Evolutionary conservation across 2,888 invertebrate genomes (phyloP).

Genomic region (Yponomeuta malinellus): DNA sequence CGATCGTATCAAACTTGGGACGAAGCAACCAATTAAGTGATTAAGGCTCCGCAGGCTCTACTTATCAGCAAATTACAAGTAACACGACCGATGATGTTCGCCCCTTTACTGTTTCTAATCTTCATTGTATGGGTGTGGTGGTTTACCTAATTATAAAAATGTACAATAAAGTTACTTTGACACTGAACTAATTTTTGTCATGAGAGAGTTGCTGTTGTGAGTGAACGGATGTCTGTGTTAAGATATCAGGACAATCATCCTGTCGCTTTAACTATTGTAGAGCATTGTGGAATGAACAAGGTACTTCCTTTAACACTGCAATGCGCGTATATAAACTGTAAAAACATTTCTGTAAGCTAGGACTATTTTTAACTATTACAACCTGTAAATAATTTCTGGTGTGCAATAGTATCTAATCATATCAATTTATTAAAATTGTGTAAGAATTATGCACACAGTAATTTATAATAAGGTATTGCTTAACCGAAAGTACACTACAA

Average conservation of each 20-base stretch:
- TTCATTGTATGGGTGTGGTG: slow-evolving; percentile 3
- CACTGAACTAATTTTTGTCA: background rate
- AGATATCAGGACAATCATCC: slow-evolving; percentile 44
- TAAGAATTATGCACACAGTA: no score
- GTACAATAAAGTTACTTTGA: no score
- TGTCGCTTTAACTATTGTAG: slow-evolving; percentile 41
- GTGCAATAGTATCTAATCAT: no score
- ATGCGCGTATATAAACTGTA: no score
- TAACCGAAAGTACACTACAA: no score
- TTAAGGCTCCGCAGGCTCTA: slow-evolving; percentile 52
- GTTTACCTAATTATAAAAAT: background rate
- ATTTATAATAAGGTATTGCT: no score
- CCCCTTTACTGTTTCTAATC: slow-evolving; percentile 20
- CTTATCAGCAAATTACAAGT: slow-evolving; percentile 49
- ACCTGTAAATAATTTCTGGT: no score
- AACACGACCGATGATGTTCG: slow-evolving; percentile 27
- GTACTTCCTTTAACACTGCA: slow-evolving; percentile 33
- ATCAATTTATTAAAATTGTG: no score
- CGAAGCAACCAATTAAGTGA: slow-evolving; percentile 58
- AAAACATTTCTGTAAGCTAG: no score
- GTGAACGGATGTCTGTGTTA: slow-evolving; percentile 43
- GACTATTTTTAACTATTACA: no score
- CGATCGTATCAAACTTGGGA: slow-evolving; percentile 50
- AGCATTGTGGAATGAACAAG: slow-evolving; percentile 30
- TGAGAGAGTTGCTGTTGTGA: background rate